Conservation (phyloP, 2,888 invertebrate genomes). For the Ophion ellenae region DNA sequence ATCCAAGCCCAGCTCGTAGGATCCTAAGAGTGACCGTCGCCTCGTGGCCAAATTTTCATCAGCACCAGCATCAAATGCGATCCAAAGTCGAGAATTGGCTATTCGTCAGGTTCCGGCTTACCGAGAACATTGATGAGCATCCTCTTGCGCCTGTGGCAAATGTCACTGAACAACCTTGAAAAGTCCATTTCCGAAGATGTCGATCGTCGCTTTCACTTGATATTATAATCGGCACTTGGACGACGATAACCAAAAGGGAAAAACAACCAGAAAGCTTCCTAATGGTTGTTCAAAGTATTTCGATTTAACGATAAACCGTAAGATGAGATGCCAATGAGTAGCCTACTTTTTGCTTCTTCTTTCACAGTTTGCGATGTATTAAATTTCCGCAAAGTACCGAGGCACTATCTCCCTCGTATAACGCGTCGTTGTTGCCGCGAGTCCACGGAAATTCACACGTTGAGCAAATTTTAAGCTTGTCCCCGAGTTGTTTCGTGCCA, state of each 20-base stretch:
- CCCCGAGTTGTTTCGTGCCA: neutral
- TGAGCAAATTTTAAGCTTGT: neutral
- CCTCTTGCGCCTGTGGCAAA: conserved; percentile 19
- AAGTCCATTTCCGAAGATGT: neutral
- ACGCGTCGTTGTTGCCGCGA: neutral
- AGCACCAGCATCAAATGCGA: neutral
- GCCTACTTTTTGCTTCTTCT: neutral
- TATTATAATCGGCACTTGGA: neutral
- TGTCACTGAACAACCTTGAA: conserved; percentile 14
- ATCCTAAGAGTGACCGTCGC: no score
- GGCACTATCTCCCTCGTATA: neutral
- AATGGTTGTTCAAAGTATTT: no score
- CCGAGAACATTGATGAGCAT: conserved; percentile 19
- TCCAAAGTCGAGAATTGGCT: neutral
- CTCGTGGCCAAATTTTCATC: no score
- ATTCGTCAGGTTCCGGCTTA: neutral
- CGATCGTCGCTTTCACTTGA: neutral
- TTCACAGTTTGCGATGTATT: neutral
- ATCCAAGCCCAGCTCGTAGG: no score
- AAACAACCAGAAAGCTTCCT: neutral
- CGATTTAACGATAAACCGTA: no score
- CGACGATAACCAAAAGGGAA: neutral
- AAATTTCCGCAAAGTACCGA: neutral
- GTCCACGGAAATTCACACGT: neutral
- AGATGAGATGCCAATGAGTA: no score